A percentile compares a stretch with the other conserved stretches of the same genome.
phyloP scores from a whole-genome alignment of 2,888 invertebrate genomes.

The Carterocephalus palaemon region DNA sequence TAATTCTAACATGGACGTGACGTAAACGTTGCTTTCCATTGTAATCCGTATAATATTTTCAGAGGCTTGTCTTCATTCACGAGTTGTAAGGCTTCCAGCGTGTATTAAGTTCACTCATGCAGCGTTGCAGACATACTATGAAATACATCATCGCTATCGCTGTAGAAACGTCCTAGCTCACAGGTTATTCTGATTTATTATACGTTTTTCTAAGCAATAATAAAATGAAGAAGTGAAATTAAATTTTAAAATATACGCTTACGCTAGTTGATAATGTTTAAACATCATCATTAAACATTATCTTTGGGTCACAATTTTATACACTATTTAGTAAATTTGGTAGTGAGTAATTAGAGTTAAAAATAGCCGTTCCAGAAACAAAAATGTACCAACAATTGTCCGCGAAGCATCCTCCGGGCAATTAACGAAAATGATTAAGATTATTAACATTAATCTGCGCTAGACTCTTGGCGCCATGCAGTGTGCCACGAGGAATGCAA shows the following conservation, averaged over 20 bases:
- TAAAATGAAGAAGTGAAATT: too few relatives aligned
- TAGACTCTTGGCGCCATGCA: constrained; percentile 55
- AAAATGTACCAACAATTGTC: constrained; percentile 58
- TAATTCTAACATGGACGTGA: too few relatives aligned
- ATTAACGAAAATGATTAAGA: constrained; percentile 61
- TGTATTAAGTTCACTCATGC: constrained; percentile 21
- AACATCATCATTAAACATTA: too few relatives aligned
- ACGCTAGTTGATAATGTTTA: too few relatives aligned
- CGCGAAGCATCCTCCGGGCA: constrained; percentile 52
- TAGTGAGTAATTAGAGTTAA: constrained; percentile 34
- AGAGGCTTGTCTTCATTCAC: constrained; percentile 22
- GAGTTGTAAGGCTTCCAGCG: constrained; percentile 18
- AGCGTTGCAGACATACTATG: constrained; percentile 9
- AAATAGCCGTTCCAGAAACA: constrained; percentile 61
- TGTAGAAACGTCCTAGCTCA: constrained; percentile 1
- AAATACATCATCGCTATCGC: constrained; percentile 15
- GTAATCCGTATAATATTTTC: constrained; percentile 23
- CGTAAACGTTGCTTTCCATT: constrained; percentile 2
- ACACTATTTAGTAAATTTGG: too few relatives aligned
- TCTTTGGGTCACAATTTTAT: too few relatives aligned
- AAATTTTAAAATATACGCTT: too few relatives aligned
- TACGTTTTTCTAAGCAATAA: too few relatives aligned
- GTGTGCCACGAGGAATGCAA: constrained; percentile 12
- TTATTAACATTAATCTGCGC: constrained; percentile 58
- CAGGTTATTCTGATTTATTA: constrained; percentile 14